Evolutionary conservation across 2,888 invertebrate genomes (phyloP).

Genomic region (Ormia ochracea): DNA sequence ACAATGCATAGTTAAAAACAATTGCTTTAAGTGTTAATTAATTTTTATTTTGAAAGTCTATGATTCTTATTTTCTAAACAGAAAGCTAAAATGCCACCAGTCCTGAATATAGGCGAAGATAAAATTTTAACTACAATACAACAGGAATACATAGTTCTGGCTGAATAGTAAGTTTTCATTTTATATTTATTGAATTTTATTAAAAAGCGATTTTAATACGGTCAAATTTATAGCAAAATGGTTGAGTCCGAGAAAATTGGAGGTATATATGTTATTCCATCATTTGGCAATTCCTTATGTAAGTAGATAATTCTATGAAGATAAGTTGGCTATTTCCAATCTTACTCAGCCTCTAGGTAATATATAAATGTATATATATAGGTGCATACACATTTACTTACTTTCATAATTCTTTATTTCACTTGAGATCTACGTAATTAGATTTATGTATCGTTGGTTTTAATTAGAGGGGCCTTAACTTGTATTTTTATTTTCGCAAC

Average conservation of each 20-base stretch:
- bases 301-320: slow-evolving; percentile 76
- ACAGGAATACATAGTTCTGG: slow-evolving; percentile 92
- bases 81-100: slow-evolving; percentile 75
- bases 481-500: too few relatives aligned
- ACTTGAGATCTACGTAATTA: too few relatives aligned
- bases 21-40: too few relatives aligned
- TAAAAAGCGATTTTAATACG: background rate
- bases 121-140: slow-evolving; percentile 86
- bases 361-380: too few relatives aligned
- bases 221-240: slow-evolving; percentile 82
- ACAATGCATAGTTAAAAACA: too few relatives aligned
- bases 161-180: slow-evolving; percentile 88
- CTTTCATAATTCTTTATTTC: too few relatives aligned
- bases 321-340: background rate
- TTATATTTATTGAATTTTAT: too few relatives aligned
- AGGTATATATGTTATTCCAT: slow-evolving; percentile 95
- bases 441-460: too few relatives aligned
- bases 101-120: slow-evolving; percentile 75
- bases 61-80: too few relatives aligned
- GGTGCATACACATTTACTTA: too few relatives aligned
- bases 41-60: too few relatives aligned
- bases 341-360: background rate
- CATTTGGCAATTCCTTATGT: slow-evolving; percentile 88
- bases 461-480: too few relatives aligned
- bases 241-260: slow-evolving; percentile 89